phyloP scores from a whole-genome alignment of 2,797 vertebrate genomes.

The Poeciliopsis presidionis region DNA sequence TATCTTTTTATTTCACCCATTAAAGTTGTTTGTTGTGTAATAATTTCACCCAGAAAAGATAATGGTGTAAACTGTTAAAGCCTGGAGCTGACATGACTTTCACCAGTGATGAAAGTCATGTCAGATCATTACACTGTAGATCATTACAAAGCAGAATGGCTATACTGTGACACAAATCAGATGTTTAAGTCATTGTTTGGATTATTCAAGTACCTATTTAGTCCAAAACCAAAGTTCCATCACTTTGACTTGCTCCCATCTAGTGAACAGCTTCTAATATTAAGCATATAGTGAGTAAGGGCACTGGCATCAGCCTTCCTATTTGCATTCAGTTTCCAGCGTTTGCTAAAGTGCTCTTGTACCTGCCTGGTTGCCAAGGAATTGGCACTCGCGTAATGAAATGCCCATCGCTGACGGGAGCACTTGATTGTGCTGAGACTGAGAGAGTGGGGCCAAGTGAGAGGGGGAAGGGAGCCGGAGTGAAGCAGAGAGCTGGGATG shows the following conservation, averaged over 20 bases:
- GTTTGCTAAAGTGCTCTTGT: constrained; percentile 55
- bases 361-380: constrained; percentile 72
- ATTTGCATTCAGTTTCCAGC: constrained; percentile 61
- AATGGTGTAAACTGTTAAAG: not conserved
- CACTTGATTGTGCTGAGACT: constrained; percentile 73
- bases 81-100: not conserved
- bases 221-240: not conserved
- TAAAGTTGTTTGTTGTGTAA: not conserved
- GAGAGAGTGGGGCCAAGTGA: constrained; percentile 65
- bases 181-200: not conserved
- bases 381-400: constrained; percentile 79
- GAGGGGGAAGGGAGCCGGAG: constrained; percentile 58
- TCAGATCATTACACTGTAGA: too few relatives aligned
- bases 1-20: not conserved
- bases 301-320: constrained; percentile 16
- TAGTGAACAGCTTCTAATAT: constrained; percentile 10
- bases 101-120: not conserved
- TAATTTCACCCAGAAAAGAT: not conserved
- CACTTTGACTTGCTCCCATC: not conserved
- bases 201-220: not conserved
- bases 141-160: not conserved
- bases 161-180: not conserved
- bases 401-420: constrained; percentile 71
- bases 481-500: constrained; percentile 45
- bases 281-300: not conserved